These are phyloP conservation scores for Mermis nigrescens DNA, from an alignment of 2,888 invertebrate genomes.

Conservation along the genomic window DNA sequence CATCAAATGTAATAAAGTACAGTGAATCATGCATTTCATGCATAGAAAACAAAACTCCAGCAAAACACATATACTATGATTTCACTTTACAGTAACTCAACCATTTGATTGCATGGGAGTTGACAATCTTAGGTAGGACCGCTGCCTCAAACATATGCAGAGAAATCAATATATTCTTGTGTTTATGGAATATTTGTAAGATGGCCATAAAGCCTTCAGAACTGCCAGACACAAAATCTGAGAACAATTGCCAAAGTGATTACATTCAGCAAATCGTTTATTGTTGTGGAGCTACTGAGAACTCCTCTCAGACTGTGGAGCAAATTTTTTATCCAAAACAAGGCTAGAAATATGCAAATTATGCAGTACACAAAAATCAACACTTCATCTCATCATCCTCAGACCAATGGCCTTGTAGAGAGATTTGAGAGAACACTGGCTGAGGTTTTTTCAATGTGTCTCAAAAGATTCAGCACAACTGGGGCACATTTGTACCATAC, in stretches of 20 bases:
- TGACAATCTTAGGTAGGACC: neutral
- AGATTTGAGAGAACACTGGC: slow-evolving; percentile 8
- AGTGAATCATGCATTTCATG: neutral
- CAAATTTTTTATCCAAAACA: slow-evolving; percentile 1
- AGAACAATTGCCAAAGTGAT: slow-evolving; percentile 9
- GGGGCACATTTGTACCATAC: neutral
- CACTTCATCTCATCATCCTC: slow-evolving; percentile 3
- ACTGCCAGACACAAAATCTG: neutral
- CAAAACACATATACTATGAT: slow-evolving; percentile 3
- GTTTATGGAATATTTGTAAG: slow-evolving; percentile 5
- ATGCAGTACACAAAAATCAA: slow-evolving; percentile 1
- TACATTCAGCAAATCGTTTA: slow-evolving; percentile 6
- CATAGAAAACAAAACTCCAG: neutral
- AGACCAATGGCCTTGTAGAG: slow-evolving; percentile 6
- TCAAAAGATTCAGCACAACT: slow-evolving; percentile 1
- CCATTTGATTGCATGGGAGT: slow-evolving; percentile 1
- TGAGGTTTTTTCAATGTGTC: slow-evolving; percentile 7
- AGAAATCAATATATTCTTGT: slow-evolving; percentile 7
- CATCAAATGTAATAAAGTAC: neutral
- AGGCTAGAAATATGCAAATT: neutral
- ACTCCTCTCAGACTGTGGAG: slow-evolving; percentile 7
- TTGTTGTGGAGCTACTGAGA: neutral
- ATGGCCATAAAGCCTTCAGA: neutral
- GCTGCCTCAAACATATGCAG: neutral
- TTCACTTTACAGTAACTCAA: slow-evolving; percentile 5